Evolutionary conservation across 2,797 vertebrate genomes (phyloP).

Genomic region (Amblyraja radiata): DNA sequence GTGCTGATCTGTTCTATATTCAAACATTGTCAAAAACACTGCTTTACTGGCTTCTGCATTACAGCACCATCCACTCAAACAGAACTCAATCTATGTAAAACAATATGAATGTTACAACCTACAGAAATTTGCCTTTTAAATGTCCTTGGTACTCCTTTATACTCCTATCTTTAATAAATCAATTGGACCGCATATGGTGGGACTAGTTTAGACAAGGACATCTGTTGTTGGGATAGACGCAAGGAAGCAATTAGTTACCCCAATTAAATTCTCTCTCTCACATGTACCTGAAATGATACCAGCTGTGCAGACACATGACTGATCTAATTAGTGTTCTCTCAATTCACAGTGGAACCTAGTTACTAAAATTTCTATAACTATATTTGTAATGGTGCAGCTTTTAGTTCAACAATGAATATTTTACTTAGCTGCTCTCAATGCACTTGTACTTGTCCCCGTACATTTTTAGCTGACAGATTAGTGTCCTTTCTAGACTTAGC

Average conservation of each 20-base stretch:
- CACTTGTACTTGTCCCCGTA: background rate
- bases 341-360: slow-evolving; percentile 23
- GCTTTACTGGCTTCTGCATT: background rate
- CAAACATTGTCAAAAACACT: background rate
- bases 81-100: no score
- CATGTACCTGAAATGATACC: slow-evolving; percentile 4
- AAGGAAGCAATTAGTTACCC: background rate
- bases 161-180: slow-evolving; percentile 1
- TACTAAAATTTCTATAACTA: slow-evolving; percentile 6
- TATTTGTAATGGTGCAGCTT: background rate
- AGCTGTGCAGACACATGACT: slow-evolving; percentile 17
- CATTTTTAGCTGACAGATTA: background rate
- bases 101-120: no score
- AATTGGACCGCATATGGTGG: background rate
- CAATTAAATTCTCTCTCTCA: slow-evolving; percentile 21
- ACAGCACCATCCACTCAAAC: background rate
- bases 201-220: background rate
- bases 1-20: no score
- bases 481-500: background rate
- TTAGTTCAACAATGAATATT: background rate
- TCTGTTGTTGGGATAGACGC: background rate
- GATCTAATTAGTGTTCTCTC: background rate
- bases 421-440: background rate
- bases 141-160: background rate
- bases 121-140: background rate